Evolutionary conservation across 2,888 invertebrate species (phyloP), one percentile per base, ranked within the genome.

Genomic region (Pogonocherus hispidulus): DNA sequence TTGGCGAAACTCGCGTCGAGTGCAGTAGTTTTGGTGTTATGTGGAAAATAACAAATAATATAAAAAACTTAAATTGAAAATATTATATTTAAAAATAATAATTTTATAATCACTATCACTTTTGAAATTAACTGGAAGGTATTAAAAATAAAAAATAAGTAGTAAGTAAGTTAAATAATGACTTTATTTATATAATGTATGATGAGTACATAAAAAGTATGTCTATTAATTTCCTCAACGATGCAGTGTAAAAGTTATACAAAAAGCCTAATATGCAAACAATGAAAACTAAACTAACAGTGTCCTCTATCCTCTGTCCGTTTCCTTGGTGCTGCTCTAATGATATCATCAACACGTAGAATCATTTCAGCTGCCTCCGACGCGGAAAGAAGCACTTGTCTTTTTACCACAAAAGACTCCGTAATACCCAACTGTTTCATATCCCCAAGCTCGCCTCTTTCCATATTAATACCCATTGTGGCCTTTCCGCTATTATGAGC

Each of bases 291-390:
- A 44, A 72, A 79, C 87, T 91, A 95, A 88, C 96, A 94, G 64
- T 91, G 91, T 76, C 95, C 93, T 80, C 93, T 91, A 85, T 98
- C 98, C 70, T 93, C 94, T 0, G 91, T 92, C 71, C 98, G 92
- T 81, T 91, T 92, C 74, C 97, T 91, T 6, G 97, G 97, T 27
- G 97, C 96, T 8, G 97, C 91, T 85, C 93, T 95, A 71, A 99
- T 93, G 76, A 99, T 99, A 86, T 97, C 93, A 86, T 99, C 99
- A 0, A 99, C 99, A 63, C 99, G 92, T 18, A 99, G 89, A 79
- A 99, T 99, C 95, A 99, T 97, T 87, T 99, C 99, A 0, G 99
- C 98, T 0, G 99, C 99, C 86, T 99, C 99, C 0, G 96, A 87
- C 0, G 98, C 99, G 5, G 98, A 97, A 69, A 97, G 83, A 63